Evolutionary conservation across 2,797 vertebrate species (phyloP).

Genomic region (Capromys pilorides): DNA sequence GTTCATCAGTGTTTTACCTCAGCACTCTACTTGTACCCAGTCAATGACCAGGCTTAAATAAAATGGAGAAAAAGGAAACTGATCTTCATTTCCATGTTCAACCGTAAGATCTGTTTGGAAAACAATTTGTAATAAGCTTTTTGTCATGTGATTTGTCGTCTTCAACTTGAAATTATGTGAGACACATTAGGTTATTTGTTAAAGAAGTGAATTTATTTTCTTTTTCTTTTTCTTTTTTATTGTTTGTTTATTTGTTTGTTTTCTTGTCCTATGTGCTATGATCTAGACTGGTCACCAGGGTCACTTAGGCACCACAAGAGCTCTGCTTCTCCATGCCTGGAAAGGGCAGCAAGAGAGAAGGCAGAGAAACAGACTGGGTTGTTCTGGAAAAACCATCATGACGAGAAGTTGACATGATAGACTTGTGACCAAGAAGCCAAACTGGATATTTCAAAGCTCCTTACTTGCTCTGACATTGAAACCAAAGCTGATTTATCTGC

Average conservation of each 20-base stretch:
- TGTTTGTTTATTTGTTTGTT: slow-evolving; percentile 78
- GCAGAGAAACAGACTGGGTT: slow-evolving; percentile 83
- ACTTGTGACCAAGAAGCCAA: slow-evolving; percentile 91
- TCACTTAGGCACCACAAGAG: slow-evolving; percentile 87
- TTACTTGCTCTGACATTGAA: slow-evolving; percentile 94
- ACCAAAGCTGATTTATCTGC: slow-evolving; percentile 99
- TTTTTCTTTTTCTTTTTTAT: slow-evolving; percentile 65
- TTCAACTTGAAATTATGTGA: slow-evolving; percentile 88
- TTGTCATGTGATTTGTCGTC: slow-evolving; percentile 90
- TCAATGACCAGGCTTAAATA: slow-evolving; percentile 87
- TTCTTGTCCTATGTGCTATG: slow-evolving; percentile 85
- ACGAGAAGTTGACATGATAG: slow-evolving; percentile 86
- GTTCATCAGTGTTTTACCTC: slow-evolving; percentile 94
- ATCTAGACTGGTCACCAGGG: slow-evolving; percentile 90
- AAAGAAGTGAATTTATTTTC: slow-evolving; percentile 81
- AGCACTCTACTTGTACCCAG: slow-evolving; percentile 91
- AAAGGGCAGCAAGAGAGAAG: slow-evolving; percentile 83
- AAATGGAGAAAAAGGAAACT: slow-evolving; percentile 82
- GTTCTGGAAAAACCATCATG: slow-evolving; percentile 72
- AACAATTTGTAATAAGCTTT: slow-evolving; percentile 88
- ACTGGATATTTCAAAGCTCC: slow-evolving; percentile 90
- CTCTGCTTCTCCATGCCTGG: slow-evolving; percentile 85
- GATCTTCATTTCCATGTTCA: slow-evolving; percentile 87
- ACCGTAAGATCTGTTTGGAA: slow-evolving; percentile 87
- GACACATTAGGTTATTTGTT: slow-evolving; percentile 88